A percentile compares a stretch with the other conserved stretches of the same genome.
These are phyloP conservation scores for Pyrochroa serraticornis DNA, from an alignment of 2,888 invertebrate species.

Conservation along the genomic window DNA sequence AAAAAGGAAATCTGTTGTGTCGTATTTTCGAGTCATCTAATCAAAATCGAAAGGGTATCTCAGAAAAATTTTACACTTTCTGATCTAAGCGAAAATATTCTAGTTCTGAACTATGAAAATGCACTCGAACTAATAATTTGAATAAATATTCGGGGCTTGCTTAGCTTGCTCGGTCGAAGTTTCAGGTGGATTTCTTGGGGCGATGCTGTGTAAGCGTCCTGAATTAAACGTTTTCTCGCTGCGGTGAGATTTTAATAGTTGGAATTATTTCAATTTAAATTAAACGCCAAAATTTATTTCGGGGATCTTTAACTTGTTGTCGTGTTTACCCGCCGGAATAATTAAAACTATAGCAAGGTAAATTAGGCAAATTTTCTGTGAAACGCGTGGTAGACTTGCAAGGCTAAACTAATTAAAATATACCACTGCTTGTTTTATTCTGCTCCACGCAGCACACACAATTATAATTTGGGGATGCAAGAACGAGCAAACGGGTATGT, in stretches of 20 bases:
- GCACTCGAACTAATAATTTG: background rate
- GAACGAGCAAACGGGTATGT: constrained; percentile 24
- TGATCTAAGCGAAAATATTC: too few species aligned
- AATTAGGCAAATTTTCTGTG: constrained; percentile 27
- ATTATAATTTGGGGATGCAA: constrained; percentile 29
- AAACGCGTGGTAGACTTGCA: constrained; percentile 20
- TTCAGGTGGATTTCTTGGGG: too few species aligned
- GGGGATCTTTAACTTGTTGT: constrained; percentile 23
- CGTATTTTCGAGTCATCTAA: too few species aligned
- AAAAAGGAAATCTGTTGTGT: too few species aligned
- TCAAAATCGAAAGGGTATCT: too few species aligned
- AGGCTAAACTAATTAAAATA: constrained; percentile 30
- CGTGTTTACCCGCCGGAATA: constrained; percentile 21
- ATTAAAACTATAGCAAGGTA: constrained; percentile 27
- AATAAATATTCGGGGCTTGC: background rate
- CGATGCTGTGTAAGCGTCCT: too few species aligned
- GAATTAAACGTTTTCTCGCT: too few species aligned
- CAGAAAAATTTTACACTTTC: too few species aligned
- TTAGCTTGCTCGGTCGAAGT: background rate
- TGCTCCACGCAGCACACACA: constrained; percentile 22
- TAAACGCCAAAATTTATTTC: constrained; percentile 8
- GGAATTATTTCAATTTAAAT: background rate
- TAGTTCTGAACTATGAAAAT: too few species aligned
- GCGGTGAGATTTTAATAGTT: constrained; percentile 1
- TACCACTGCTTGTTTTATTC: constrained; percentile 27